Base-by-base conservation (phyloP, 2,888 invertebrate species). In the Andrena chrysosceles region DNA sequence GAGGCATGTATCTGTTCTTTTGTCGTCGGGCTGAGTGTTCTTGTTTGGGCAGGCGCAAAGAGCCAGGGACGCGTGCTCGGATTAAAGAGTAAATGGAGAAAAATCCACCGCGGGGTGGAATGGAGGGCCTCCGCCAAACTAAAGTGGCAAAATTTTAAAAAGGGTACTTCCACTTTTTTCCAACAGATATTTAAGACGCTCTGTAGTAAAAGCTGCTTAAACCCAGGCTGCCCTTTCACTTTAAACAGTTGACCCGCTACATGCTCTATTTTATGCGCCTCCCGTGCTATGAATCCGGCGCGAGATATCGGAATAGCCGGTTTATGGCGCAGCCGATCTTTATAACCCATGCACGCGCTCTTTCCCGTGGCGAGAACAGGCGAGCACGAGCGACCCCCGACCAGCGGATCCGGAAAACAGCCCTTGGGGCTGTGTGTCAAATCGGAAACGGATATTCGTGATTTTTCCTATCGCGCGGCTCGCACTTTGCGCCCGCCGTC, bases 401-500 rank as follows among this genome's bases (percentile, higher is more conserved):
- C 10, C 7, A 31, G 10, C 31, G 23, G 63, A 63, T 63, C 63
- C 54, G 54, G 42, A 63, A 71, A 62, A 63, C 52, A 31, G 7
- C 2, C 29, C 29, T 42, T 3, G 4, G 0, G 42, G 20, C 26
- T 62, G 59, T 66, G 69, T 66, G 35, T 73, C 72, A 70, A 77
- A 74, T 70, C 60, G 68, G 3, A 49, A 73, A 48, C 42, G 75
- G 60, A 81, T 81, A 75, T 54, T 59, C 70, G 29, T 71, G 79
- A 69, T 84, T 82, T 74, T 68, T 69, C 69, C 62, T 64, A 91
- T 91, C 91, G 88, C 91, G 90, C 54, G 49, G 88, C 91, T 91
- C 90, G 90, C 90, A 87, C 90, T 90, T 90, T 89, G 88, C 89
- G 89, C 89, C 89, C 89, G 89, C 87, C 84, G 59, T 8, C 84